phyloP scores from a whole-genome alignment of 2,888 invertebrate species.

The Exephanes ischioxanthus region DNA sequence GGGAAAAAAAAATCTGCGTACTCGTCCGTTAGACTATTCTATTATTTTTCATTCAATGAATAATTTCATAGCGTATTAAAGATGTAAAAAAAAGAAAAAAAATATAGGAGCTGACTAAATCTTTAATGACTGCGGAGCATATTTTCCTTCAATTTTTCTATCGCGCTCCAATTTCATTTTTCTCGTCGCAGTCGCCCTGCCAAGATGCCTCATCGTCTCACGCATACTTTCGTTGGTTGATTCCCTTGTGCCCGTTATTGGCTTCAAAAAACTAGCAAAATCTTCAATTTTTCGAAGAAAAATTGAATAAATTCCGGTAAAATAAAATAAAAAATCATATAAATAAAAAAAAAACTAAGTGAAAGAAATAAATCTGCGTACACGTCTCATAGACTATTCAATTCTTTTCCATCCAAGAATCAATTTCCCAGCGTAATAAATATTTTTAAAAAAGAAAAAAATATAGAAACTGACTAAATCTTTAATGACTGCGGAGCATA shows the following conservation, averaged over 20 bases:
- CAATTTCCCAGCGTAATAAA: no score
- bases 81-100: not conserved
- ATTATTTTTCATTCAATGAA: not conserved
- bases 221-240: no score
- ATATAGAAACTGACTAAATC: not conserved
- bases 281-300: no score
- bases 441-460: not conserved
- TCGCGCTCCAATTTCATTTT: no score
- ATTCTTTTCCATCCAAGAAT: not conserved
- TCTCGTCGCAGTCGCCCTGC: no score
- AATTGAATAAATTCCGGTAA: no score
- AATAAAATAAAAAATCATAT: no score
- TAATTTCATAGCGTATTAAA: not conserved
- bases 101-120: not conserved
- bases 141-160: conserved; percentile 6
- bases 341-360: no score
- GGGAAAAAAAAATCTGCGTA: not conserved
- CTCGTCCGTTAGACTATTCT: not conserved
- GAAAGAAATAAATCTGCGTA: not conserved
- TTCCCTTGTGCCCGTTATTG: no score
- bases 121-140: not conserved
- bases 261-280: no score
- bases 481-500: not conserved
- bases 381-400: not conserved
- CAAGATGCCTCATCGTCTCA: no score